A percentile compares a stretch with the other conserved stretches of the same genome.
These are phyloP conservation scores for Caenorhabditis afra DNA, from an alignment of 2,888 invertebrate genomes.

Conservation along the genomic window DNA sequence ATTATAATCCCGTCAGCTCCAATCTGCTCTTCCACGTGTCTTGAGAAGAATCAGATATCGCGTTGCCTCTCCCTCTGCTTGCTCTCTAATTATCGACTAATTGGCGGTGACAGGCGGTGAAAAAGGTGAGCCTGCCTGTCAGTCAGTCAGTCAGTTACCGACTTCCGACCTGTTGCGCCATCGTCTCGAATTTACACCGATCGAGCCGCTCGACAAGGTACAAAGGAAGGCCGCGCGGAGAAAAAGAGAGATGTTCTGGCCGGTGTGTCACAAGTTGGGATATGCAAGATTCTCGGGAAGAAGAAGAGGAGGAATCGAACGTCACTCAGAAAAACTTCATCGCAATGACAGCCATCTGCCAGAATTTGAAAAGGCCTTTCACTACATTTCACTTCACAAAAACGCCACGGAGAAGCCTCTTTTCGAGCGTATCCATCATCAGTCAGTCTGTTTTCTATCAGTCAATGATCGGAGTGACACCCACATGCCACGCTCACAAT, in stretches of 20 bases:
- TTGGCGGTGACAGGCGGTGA: conserved; percentile 45
- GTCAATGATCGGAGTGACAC: conserved; percentile 32
- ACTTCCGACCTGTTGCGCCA: conserved; percentile 60
- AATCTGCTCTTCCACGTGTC: conserved; percentile 46
- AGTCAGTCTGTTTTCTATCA: conserved; percentile 52
- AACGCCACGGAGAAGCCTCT: conserved; percentile 12
- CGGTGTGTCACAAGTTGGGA: conserved; percentile 27
- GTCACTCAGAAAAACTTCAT: conserved; percentile 39
- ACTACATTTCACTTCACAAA: conserved; percentile 31
- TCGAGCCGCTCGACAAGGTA: conserved; percentile 7
- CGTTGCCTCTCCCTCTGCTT: conserved; percentile 16
- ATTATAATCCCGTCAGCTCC: conserved; percentile 56
- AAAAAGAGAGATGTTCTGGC: conserved; percentile 21
- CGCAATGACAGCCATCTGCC: conserved; percentile 44
- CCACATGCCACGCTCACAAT: conserved; percentile 32
- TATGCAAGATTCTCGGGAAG: conserved; percentile 4
- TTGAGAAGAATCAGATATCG: conserved; percentile 11
- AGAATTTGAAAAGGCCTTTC: conserved; percentile 8
- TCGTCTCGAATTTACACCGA: conserved; percentile 53
- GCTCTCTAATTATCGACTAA: conserved; percentile 49
- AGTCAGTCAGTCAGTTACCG: conserved; percentile 33
- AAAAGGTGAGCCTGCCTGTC: neutral
- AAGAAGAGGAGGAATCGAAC: neutral
- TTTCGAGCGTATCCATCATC: conserved; percentile 48
- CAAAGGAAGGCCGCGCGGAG: neutral